Percentiles rank a stretch among this genome's conserved stretches.
These are phyloP conservation scores for Schizotus pectinicornis DNA, from an alignment of 2,888 invertebrate genomes.

Conservation along the genomic window DNA sequence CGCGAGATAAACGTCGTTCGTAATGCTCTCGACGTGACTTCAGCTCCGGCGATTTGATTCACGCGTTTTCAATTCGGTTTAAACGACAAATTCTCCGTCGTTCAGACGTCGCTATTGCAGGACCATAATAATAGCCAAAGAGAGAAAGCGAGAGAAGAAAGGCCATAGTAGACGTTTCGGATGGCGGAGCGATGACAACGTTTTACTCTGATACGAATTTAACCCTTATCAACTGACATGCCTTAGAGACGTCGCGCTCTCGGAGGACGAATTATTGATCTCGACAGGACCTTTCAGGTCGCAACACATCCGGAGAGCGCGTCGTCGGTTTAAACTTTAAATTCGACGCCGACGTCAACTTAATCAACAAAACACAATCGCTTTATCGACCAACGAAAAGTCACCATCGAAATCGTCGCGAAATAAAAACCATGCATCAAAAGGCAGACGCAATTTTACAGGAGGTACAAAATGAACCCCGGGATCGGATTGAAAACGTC, in stretches of 20 bases:
- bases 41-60: slow-evolving; percentile 32
- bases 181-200: slow-evolving; percentile 40
- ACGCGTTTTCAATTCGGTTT: slow-evolving; percentile 42
- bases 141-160: background rate
- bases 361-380: too few species aligned
- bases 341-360: too few species aligned
- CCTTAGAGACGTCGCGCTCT: slow-evolving; percentile 49
- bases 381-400: too few species aligned
- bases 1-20: too few species aligned
- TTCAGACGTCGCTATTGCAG: slow-evolving; percentile 11
- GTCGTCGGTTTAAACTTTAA: too few species aligned
- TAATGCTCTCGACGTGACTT: too few species aligned
- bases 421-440: too few species aligned
- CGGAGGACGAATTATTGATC: slow-evolving; percentile 50
- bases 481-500: too few species aligned
- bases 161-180: background rate
- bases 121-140: background rate
- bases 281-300: slow-evolving; percentile 4
- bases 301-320: too few species aligned
- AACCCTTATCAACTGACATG: slow-evolving; percentile 60
- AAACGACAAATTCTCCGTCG: slow-evolving; percentile 43
- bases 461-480: too few species aligned
- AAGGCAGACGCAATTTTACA: too few species aligned
- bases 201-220: slow-evolving; percentile 58
- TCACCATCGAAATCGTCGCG: too few species aligned